phyloP scores from a whole-genome alignment of 2,888 invertebrate species.

The Acrocyrtus sp. region DNA sequence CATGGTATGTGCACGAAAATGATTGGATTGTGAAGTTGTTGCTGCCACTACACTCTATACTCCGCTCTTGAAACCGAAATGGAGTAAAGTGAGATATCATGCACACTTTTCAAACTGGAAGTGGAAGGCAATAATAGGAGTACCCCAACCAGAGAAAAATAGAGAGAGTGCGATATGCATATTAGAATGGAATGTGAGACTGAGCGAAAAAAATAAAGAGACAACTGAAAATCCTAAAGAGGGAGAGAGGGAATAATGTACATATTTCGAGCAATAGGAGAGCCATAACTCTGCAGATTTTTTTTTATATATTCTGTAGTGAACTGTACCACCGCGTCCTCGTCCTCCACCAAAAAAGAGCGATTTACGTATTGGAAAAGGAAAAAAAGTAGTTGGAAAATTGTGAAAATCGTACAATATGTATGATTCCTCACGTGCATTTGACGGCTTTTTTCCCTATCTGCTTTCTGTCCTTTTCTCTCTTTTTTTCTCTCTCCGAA shows the following conservation, averaged over 20 bases:
- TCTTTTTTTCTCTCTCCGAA: background rate
- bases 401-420: slow-evolving; percentile 48
- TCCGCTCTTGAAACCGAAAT: too few relatives aligned
- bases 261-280: slow-evolving; percentile 19
- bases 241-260: slow-evolving; percentile 4
- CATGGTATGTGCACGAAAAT: slow-evolving; percentile 44
- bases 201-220: background rate
- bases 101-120: background rate
- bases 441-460: slow-evolving; percentile 57
- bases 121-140: background rate
- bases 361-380: too few relatives aligned
- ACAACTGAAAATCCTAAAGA: background rate
- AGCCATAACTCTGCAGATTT: slow-evolving; percentile 29
- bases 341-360: background rate
- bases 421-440: slow-evolving; percentile 62
- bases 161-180: too few relatives aligned
- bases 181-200: too few relatives aligned
- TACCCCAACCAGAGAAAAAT: too few relatives aligned
- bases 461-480: slow-evolving; percentile 19
- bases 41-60: background rate
- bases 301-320: background rate
- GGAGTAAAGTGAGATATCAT: slow-evolving; percentile 20
- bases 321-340: background rate
- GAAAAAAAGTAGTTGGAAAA: background rate
- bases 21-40: slow-evolving; percentile 39